Evolutionary conservation across 2,113 vertebrate species (phyloP), one percentile per base, ranked within the genome.

Genomic region (Nycticryphes semicollaris): DNA sequence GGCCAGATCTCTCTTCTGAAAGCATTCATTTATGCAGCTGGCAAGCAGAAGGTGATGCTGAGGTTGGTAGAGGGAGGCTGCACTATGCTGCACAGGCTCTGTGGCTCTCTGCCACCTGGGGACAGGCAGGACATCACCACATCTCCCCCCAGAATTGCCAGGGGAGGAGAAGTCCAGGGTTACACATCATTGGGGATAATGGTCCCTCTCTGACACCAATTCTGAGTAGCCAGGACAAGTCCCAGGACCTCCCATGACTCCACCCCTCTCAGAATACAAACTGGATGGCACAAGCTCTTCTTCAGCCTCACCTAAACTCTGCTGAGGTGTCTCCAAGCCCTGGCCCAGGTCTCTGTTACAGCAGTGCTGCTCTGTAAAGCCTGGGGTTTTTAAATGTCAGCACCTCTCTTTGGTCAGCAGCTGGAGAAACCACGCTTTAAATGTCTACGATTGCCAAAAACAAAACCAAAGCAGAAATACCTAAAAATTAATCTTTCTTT

Each of bases 151-250:
- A 67, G 4, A 87, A n/a, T 16, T n/a, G 21, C 27, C 45, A 39
- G 59, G 53, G 33, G 20, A 83, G 14, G 25, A 30, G 39, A 43
- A 1, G 41, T 7, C n/a, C 63, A 45, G 60, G 33, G 51, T 6
- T 59, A 62, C 59, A 25, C 0, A 0, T 18, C 64, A 8, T 2
- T 3, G 4, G 19, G 43, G 56, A 24, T 2, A 39, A 33, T 0
- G 1, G 10, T 59, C 24, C 64, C 37, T 70, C 13, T 39, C 76
- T 23, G 50, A 14, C 48, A 76, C 31, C 53, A n/a, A 30, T 14
- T 68, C 23, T 41, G 66, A n/a, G 39, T 1, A 23, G 12, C 37
- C 19, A 63, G 70, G 14, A 73, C 19, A 77, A 33, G 39, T 33
- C 60, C n/a, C 51, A 30, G 45, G 53, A 30, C 14, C 23, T 43